Conservation (phyloP, 2,797 vertebrate species). For the Capromys pilorides region DNA sequence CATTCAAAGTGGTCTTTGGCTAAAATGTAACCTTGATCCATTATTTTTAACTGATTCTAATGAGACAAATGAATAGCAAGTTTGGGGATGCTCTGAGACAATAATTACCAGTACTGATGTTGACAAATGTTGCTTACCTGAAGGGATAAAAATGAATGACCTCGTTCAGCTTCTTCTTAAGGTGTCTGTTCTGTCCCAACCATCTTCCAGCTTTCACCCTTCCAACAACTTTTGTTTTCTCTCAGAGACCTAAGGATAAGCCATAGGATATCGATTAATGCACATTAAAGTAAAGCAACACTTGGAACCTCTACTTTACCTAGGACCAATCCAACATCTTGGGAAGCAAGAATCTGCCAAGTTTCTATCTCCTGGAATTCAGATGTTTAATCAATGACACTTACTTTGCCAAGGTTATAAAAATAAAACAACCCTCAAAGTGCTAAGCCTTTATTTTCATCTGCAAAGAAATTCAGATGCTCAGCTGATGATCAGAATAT, state of each 20-base stretch:
- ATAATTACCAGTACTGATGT: accelerated
- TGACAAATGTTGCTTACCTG: background rate
- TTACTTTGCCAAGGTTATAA: slow-evolving; percentile 71
- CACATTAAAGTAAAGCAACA: slow-evolving; percentile 46
- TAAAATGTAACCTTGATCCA: slow-evolving; percentile 55
- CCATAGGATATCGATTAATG: slow-evolving; percentile 43
- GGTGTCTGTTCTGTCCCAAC: background rate
- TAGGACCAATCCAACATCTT: slow-evolving; percentile 72
- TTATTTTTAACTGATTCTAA: slow-evolving; percentile 37
- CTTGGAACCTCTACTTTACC: slow-evolving; percentile 19
- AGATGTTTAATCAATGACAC: slow-evolving; percentile 74
- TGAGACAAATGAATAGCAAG: background rate
- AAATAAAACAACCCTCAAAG: slow-evolving; percentile 66
- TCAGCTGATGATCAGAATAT: background rate
- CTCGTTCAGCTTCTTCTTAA: background rate
- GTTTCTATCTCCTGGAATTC: slow-evolving; percentile 62
- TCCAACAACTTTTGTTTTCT: accelerated
- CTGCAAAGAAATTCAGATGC: slow-evolving; percentile 29
- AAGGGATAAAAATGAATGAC: background rate
- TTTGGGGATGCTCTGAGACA: background rate
- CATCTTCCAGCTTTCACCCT: too few species aligned
- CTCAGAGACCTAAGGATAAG: slow-evolving; percentile 33
- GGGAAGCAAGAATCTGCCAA: slow-evolving; percentile 76
- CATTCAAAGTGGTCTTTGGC: background rate
- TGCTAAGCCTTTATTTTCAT: slow-evolving; percentile 56